Conservation (phyloP, 2,888 invertebrate genomes). For the Diloba caeruleocephala region DNA sequence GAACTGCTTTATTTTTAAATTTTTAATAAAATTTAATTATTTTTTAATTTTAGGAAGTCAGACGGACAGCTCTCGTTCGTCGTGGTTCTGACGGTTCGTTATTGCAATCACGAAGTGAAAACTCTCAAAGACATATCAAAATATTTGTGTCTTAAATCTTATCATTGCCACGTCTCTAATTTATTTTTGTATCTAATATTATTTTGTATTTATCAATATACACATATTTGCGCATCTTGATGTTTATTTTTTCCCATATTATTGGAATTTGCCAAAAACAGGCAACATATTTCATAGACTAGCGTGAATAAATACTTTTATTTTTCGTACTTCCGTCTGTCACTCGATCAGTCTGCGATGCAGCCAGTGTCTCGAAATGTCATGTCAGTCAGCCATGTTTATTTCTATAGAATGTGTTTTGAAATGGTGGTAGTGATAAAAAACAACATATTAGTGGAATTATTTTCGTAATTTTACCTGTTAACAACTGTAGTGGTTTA, state of each 20-base stretch:
- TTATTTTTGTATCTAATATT: no score
- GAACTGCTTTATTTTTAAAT: no score
- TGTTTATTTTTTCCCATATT: constrained; percentile 20
- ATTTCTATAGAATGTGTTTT: constrained; percentile 81
- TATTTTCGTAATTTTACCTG: constrained; percentile 66
- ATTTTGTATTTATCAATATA: no score
- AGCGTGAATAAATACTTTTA: constrained; percentile 18
- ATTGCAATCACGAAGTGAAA: constrained; percentile 70
- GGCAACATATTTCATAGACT: constrained; percentile 62
- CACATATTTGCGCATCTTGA: neutral
- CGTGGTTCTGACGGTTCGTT: constrained; percentile 84
- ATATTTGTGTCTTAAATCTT: constrained; percentile 73
- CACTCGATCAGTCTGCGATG: constrained; percentile 46
- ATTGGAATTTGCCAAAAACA: constrained; percentile 13
- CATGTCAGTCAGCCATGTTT: constrained; percentile 87
- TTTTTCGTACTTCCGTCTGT: constrained; percentile 49
- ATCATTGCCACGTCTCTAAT: no score
- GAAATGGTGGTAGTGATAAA: constrained; percentile 85
- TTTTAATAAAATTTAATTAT: neutral
- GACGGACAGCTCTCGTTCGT: constrained; percentile 77
- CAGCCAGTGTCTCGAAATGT: constrained; percentile 63
- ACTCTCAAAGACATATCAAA: constrained; percentile 77
- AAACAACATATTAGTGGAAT: constrained; percentile 74
- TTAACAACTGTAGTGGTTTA: constrained; percentile 69
- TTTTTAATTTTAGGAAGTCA: constrained; percentile 70